Evolutionary conservation across 2,797 vertebrate species (phyloP).

Genomic region (Ispidina lecontei): DNA sequence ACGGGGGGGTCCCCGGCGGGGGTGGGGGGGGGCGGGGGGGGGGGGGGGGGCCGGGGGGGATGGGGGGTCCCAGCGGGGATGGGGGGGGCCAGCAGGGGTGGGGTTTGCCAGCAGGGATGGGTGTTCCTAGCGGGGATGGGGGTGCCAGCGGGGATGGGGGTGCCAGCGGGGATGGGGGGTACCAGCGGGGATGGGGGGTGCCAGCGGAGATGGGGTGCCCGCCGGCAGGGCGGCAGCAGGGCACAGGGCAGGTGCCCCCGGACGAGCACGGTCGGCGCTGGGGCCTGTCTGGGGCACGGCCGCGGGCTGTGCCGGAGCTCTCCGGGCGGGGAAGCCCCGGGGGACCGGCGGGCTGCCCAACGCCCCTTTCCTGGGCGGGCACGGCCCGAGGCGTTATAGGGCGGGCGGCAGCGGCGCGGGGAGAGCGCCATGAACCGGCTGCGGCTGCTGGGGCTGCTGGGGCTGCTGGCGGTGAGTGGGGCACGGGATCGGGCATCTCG

Average conservation of each 20-base stretch:
- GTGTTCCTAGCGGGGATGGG: too few species aligned
- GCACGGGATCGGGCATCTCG: background rate
- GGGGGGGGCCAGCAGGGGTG: too few species aligned
- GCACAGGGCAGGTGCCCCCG: background rate
- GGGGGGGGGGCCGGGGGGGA: too few species aligned
- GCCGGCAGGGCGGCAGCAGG: too few species aligned
- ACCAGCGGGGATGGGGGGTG: too few species aligned
- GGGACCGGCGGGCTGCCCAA: background rate
- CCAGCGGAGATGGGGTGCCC: too few species aligned
- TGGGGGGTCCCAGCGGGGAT: too few species aligned
- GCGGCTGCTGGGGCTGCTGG: background rate
- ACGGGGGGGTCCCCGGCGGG: too few species aligned
- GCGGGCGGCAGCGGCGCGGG: background rate
- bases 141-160: too few species aligned
- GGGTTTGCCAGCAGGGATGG: too few species aligned
- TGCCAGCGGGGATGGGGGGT: too few species aligned
- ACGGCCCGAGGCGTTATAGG: background rate
- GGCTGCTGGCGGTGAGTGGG: background rate
- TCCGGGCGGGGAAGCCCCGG: background rate
- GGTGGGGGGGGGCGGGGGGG: too few species aligned
- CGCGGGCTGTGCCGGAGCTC: background rate
- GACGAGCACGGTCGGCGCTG: background rate
- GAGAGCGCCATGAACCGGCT: background rate
- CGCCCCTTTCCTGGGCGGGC: slow-evolving; percentile 39
- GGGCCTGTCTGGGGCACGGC: background rate